Evolutionary conservation across 1,140 invertebrate genomes (phyloP), one percentile per base, ranked within the genome.

Genomic region (Ceratina australensis): DNA sequence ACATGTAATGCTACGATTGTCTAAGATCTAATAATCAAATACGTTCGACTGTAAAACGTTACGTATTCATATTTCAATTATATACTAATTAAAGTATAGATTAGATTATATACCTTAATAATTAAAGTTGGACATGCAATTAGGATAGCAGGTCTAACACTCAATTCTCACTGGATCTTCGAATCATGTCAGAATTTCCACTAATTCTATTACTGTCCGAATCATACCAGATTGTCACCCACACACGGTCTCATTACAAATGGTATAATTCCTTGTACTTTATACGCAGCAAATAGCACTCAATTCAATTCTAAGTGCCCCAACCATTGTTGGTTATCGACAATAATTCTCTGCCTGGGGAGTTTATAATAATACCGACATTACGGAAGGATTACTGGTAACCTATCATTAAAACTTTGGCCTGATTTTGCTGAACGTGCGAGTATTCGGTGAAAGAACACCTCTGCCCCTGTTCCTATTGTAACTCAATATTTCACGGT

Each of bases 331-430:
- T 73, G 66, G 42, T 49, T 71, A 75, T 81, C 65, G 68, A 72
- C 71, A 78, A 84, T 84, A 84, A 84, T 84, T 81, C 78, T 56
- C 56, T 56, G 60, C 59, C n/a, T 47, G 56, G 52, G 59, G 74
- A 65, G 82, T 78, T 42, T 59, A 74, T 26, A 84, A 84, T 69
- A 72, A 64, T 47, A 50, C 79, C 57, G 73, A 59, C 72, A 67
- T 76, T 80, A 79, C 69, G 12, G 33, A 22, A 66, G 49, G 79
- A 61, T 77, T 81, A 69, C 69, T 69, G 54, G 33, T 60, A 50
- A 28, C 16, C 68, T 77, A 54, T 83, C 65, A 84, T 80, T 83
- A 78, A 57, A 42, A 72, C 56, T 56, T 50, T 47, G 49, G 22
- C 42, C 63, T 82, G 47, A 80, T 83, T 83, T 80, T 73, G 57